Percentiles rank a stretch among this genome's conserved stretches.
phyloP scores from a whole-genome alignment of 2,797 vertebrate species.

The Trachurus trachurus region DNA sequence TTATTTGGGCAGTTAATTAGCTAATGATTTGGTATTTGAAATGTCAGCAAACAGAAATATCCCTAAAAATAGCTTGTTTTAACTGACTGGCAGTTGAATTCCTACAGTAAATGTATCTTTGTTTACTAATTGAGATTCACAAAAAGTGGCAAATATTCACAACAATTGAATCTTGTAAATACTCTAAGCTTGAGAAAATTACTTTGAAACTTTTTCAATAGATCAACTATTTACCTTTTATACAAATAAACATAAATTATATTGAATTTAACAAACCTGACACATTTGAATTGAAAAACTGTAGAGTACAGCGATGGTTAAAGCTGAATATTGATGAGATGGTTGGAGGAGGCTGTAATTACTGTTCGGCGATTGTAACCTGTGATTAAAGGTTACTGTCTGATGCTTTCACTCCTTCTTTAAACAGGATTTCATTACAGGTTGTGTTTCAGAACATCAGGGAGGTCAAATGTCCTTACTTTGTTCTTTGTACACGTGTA shows the following conservation, averaged over 20 bases:
- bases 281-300: too few species aligned
- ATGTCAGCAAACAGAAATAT: background rate
- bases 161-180: background rate
- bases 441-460: slow-evolving; percentile 4
- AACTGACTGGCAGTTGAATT: too few species aligned
- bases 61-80: background rate
- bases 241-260: background rate
- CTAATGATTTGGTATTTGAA: background rate
- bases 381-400: background rate
- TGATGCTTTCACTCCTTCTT: background rate
- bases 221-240: too few species aligned
- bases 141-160: background rate
- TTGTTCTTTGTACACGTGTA: background rate
- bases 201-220: too few species aligned
- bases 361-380: background rate
- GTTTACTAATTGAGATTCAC: background rate
- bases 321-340: background rate
- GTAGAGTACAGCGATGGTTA: background rate
- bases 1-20: background rate
- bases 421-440: background rate
- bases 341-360: background rate
- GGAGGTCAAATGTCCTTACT: slow-evolving; percentile 10
- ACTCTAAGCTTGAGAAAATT: background rate
- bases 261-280: background rate
- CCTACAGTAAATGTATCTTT: background rate